Percentiles rank a stretch among this genome's conserved stretches.
These are phyloP conservation scores for Aspidiotus rigidus DNA, from an alignment of 2,888 invertebrate genomes.

Conservation along the genomic window DNA sequence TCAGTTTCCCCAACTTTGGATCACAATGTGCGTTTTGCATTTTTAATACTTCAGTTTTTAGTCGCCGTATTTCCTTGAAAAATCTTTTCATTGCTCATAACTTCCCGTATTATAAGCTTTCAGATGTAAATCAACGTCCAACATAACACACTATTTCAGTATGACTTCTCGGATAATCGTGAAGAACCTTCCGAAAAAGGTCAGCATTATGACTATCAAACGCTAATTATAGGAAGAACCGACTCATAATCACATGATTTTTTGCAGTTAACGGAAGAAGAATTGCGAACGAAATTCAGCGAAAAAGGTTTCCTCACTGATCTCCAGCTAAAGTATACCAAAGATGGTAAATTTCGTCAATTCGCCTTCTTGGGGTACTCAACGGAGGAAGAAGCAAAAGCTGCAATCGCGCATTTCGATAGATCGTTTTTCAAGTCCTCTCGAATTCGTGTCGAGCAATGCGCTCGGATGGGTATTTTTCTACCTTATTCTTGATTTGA, in stretches of 20 bases:
- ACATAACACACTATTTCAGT: not conserved
- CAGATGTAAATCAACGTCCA: too few species aligned
- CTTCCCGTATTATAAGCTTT: too few species aligned
- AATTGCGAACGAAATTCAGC: slow-evolving; percentile 64
- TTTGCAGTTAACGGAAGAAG: slow-evolving; percentile 66
- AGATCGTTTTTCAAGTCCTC: slow-evolving; percentile 75
- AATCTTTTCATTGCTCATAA: too few species aligned
- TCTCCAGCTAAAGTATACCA: slow-evolving; percentile 82
- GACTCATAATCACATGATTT: not conserved
- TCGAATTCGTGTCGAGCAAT: slow-evolving; percentile 51
- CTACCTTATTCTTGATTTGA: slow-evolving; percentile 19
- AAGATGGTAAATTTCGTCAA: slow-evolving; percentile 81
- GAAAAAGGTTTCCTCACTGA: slow-evolving; percentile 82
- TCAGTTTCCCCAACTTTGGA: too few species aligned
- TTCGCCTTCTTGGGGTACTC: slow-evolving; percentile 91
- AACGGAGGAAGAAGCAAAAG: slow-evolving; percentile 64
- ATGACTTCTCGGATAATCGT: slow-evolving; percentile 77
- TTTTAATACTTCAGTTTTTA: too few species aligned
- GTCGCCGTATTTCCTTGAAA: too few species aligned
- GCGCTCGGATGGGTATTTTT: slow-evolving; percentile 38
- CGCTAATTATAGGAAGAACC: not conserved
- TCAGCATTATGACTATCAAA: slow-evolving; percentile 46
- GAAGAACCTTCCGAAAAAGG: slow-evolving; percentile 81
- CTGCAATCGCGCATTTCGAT: slow-evolving; percentile 69
- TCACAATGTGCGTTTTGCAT: too few species aligned